Base-by-base conservation (phyloP, 1,140 invertebrate genomes). In the Linepithema humile region DNA sequence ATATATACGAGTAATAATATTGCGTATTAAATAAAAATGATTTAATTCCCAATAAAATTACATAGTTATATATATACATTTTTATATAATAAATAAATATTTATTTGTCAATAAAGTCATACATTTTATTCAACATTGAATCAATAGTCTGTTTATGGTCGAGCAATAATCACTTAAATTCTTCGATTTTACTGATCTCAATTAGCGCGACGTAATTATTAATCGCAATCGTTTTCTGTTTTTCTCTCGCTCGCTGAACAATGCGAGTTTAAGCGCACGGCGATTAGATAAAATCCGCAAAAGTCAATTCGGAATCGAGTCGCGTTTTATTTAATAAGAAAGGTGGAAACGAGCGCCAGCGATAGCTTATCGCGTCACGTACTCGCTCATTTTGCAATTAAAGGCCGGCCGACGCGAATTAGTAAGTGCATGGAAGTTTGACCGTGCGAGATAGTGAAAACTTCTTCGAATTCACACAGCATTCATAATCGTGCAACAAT, bases 301-400 rank as follows among this genome's bases (percentile, higher is more conserved):
- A 75, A 75, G 17, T 57, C 26, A n/a, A 12, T 38, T 32, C 20
- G 57, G 40, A 62, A 48, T 62, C 17, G 40, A 75, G n/a, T 23
- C 60, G 29, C 32, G 20, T 12, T 29, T 65, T 65, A 50, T 48
- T n/a, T n/a, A n/a, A n/a, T 64, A 48, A 75, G 40, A 65, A 64
- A 20, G 29, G 7, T 32, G 5, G 20, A 43, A 32, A 1, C 23
- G 20, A 5, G 4, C 7, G 3, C 3, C 17, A 29, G 6, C 38
- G 43, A 77, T 77, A 65, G 50, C 60, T 77, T 77, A 77, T 77
- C 60, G 57, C 73, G 57, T 75, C 72, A 32, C n/a, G 29, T 23
- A 74, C 0, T 23, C 23, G 17, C 12, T 77, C 43, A 60, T 15
- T 65, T 50, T 53, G 23, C 32, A 65, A 77, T 77, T 77, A 60